These are phyloP conservation scores for Phaetusa simplex DNA, from an alignment of 2,113 vertebrate genomes.

Conservation along the genomic window DNA sequence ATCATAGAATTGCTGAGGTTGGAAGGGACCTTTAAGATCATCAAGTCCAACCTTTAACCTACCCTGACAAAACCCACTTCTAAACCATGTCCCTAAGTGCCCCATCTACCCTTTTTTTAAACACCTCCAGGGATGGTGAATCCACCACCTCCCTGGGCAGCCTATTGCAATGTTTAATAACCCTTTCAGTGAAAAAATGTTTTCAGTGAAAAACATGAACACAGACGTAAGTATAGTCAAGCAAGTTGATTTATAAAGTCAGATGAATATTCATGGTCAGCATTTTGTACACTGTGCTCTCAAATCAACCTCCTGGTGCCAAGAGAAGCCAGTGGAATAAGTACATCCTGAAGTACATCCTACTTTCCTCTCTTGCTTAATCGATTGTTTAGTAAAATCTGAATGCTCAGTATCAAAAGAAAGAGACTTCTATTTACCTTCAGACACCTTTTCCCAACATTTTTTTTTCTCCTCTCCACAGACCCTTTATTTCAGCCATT, in stretches of 20 bases:
- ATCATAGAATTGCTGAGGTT: too few relatives aligned
- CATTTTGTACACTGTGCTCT: not conserved
- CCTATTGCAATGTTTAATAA: too few relatives aligned
- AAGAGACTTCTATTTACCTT: not conserved
- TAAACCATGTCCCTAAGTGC: too few relatives aligned
- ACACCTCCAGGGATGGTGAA: too few relatives aligned
- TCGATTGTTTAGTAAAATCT: not conserved
- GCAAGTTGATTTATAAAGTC: not conserved
- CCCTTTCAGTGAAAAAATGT: too few relatives aligned
- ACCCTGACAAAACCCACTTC: too few relatives aligned
- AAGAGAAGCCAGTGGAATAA: not conserved
- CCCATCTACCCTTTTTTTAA: too few relatives aligned
- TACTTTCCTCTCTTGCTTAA: not conserved
- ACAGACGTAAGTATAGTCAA: not conserved
- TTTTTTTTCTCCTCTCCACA: not conserved
- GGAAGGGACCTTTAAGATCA: too few relatives aligned
- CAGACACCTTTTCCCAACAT: not conserved
- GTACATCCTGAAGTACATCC: not conserved
- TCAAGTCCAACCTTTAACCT: too few relatives aligned
- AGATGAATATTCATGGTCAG: constrained; percentile 42
- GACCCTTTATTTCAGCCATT: not conserved
- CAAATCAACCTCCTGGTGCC: constrained; percentile 22
- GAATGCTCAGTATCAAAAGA: not conserved
- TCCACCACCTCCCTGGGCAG: too few relatives aligned
- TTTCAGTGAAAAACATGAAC: not conserved